Conservation (phyloP, 2,797 vertebrate species). For the Notolabrus celidotus region DNA sequence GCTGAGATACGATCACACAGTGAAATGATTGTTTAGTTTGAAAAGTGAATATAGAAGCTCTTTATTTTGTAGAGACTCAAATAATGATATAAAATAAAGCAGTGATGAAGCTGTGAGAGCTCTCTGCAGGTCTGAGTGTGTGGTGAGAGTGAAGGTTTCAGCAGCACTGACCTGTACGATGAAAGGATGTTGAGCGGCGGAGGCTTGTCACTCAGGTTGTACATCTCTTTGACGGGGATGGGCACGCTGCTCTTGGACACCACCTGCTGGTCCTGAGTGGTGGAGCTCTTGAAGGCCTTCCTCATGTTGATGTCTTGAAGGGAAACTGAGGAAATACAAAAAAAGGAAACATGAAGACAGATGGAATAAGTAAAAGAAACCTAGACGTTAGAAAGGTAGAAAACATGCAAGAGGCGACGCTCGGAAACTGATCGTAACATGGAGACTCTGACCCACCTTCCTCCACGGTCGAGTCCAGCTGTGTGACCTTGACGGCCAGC, state of each 20-base stretch:
- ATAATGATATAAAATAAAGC: neutral
- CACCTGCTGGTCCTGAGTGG: slow-evolving; percentile 97
- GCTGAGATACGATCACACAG: too few relatives aligned
- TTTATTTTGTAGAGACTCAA: neutral
- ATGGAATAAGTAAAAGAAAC: neutral
- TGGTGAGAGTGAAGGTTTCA: neutral
- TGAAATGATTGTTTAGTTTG: too few relatives aligned
- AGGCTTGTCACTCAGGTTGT: slow-evolving; percentile 95
- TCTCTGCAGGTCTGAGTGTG: neutral
- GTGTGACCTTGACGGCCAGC: slow-evolving; percentile 98
- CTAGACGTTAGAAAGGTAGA: neutral
- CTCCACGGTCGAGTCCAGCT: slow-evolving; percentile 98
- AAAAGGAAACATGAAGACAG: slow-evolving; percentile 34
- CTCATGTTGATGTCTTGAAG: slow-evolving; percentile 99
- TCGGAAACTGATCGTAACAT: too few relatives aligned
- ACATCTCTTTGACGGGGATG: slow-evolving; percentile 93
- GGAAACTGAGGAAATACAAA: slow-evolving; percentile 85
- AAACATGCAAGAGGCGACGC: neutral
- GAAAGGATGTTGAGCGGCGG: slow-evolving; percentile 96
- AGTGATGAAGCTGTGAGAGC: neutral
- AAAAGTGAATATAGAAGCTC: neutral
- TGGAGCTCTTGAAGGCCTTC: slow-evolving; percentile 98
- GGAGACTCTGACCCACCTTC: slow-evolving; percentile 89
- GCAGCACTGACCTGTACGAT: slow-evolving; percentile 88
- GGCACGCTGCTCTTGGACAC: slow-evolving; percentile 97